Conservation (phyloP, 2,113 vertebrate species). For the Prietella phreatophila region DNA sequence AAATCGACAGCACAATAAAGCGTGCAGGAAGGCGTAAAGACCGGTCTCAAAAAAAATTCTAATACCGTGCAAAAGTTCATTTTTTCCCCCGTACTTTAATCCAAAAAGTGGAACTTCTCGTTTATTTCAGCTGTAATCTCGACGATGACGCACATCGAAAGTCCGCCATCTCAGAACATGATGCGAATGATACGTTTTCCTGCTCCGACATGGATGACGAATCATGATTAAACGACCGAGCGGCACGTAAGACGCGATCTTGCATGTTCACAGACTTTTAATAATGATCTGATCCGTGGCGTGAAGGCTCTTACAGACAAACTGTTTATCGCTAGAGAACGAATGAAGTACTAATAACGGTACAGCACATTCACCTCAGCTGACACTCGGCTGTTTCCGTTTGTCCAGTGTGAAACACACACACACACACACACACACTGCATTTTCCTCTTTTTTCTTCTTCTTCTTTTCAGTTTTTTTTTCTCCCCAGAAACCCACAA, state of each 20-base stretch:
- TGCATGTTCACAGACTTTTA: too few species aligned
- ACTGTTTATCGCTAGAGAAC: background rate
- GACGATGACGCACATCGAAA: too few species aligned
- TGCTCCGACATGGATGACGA: background rate
- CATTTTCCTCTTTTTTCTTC: background rate
- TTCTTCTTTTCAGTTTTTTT: background rate
- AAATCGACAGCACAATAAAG: too few species aligned
- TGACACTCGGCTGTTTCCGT: background rate
- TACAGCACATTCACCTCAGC: background rate
- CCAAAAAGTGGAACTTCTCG: too few species aligned
- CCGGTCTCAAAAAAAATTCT: too few species aligned
- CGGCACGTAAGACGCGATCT: background rate
- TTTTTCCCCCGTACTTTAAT: too few species aligned
- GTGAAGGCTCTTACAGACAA: background rate
- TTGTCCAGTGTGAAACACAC: background rate
- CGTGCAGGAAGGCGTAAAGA: too few species aligned
- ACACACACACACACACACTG: background rate
- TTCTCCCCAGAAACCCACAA: constrained; percentile 5
- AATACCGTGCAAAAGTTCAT: too few species aligned
- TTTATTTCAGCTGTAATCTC: too few species aligned
- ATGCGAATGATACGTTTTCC: too few species aligned
- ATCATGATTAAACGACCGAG: background rate
- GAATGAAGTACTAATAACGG: background rate
- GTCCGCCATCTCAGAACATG: too few species aligned
- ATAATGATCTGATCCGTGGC: background rate